Percentiles rank a stretch among this genome's conserved stretches.
These are phyloP conservation scores for Meloidogyne chitwoodi DNA, from an alignment of 1,140 invertebrate genomes.

Conservation along the genomic window DNA sequence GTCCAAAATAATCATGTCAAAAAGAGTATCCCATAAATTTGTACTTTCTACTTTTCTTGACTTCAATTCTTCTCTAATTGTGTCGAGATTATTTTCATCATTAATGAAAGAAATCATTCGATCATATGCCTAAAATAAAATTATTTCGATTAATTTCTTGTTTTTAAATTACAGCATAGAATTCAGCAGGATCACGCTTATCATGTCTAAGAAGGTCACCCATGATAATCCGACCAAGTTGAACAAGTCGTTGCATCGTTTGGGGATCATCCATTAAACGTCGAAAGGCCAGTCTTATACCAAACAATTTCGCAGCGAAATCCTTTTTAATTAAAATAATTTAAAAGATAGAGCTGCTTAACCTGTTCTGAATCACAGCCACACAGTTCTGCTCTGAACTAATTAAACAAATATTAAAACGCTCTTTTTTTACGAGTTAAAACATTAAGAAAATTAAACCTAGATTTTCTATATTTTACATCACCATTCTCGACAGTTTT, in stretches of 20 bases:
- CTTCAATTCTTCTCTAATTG: constrained; percentile 29
- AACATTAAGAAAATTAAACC: too few species aligned
- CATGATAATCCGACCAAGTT: constrained; percentile 38
- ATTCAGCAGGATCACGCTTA: constrained; percentile 42
- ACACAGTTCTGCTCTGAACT: constrained; percentile 45
- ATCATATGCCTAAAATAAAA: constrained; percentile 42
- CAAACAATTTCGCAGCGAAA: constrained; percentile 46
- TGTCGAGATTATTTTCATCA: constrained; percentile 36
- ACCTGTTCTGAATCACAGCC: constrained; percentile 36
- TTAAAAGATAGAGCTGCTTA: background rate
- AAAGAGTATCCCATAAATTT: constrained; percentile 46
- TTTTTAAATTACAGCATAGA: constrained; percentile 19
- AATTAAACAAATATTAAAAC: too few species aligned
- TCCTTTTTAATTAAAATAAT: background rate
- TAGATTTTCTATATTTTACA: constrained; percentile 39
- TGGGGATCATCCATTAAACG: constrained; percentile 31
- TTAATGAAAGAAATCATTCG: constrained; percentile 40
- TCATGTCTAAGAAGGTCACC: constrained; percentile 44
- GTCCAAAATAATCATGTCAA: constrained; percentile 44
- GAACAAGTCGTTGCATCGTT: constrained; percentile 25
- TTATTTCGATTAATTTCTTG: too few species aligned
- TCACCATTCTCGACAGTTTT: constrained; percentile 20
- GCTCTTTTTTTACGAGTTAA: too few species aligned
- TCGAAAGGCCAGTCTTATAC: constrained; percentile 38
- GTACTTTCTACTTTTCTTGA: constrained; percentile 36